Percentiles rank a stretch among this genome's conserved stretches.
Evolutionary conservation across 2,888 invertebrate species (phyloP).

Genomic region (Melanophora roralis): DNA sequence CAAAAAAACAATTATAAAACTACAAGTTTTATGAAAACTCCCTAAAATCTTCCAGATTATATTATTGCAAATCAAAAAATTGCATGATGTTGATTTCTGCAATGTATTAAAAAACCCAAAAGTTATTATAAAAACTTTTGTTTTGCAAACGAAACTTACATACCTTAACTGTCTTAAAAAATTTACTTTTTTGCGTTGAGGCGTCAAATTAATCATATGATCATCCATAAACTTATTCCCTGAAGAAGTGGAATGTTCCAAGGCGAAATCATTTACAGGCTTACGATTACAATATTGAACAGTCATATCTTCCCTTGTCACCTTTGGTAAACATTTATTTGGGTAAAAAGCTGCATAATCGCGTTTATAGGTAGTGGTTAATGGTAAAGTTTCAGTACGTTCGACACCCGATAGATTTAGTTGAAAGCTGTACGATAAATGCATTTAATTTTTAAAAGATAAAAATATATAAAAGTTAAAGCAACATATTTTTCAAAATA

Average conservation of each 20-base stretch:
- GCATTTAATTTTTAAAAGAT: no score
- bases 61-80: background rate
- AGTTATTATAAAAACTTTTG: background rate
- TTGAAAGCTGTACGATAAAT: constrained; percentile 36
- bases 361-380: constrained; percentile 55
- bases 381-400: background rate
- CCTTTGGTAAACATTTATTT: background rate
- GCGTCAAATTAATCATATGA: constrained; percentile 52
- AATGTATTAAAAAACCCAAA: background rate
- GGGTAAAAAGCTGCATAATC: constrained; percentile 48
- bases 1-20: no score
- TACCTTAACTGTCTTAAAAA: constrained; percentile 62
- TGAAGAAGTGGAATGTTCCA: constrained; percentile 31
- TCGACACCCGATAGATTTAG: constrained; percentile 30
- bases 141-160: background rate
- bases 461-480: no score
- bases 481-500: no score
- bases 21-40: background rate
- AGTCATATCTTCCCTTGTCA: constrained; percentile 17
- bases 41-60: background rate
- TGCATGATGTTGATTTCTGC: constrained; percentile 17
- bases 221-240: constrained; percentile 63
- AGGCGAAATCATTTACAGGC: constrained; percentile 58
- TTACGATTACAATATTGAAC: constrained; percentile 58
- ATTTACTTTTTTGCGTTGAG: constrained; percentile 55